These are phyloP conservation scores for Rhinogobius similis DNA, from an alignment of 2,113 vertebrate species.

Conservation along the genomic window DNA sequence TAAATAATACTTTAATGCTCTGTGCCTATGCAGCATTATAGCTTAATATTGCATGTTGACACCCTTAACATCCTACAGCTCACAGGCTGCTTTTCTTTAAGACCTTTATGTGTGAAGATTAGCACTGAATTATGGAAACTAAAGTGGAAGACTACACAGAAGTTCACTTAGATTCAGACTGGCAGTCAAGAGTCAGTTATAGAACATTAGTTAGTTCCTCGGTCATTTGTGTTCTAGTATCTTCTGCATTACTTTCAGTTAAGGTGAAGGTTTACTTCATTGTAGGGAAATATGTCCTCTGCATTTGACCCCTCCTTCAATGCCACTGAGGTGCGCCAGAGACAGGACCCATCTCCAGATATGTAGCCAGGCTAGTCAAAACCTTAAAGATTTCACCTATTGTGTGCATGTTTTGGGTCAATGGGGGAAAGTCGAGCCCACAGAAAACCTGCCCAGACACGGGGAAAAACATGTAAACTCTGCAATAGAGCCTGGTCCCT, in stretches of 20 bases:
- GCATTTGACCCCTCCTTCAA: slow-evolving; percentile 26
- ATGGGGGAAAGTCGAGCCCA: too few species aligned
- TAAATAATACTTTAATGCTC: background rate
- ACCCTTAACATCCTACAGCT: background rate
- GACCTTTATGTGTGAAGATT: slow-evolving; percentile 22
- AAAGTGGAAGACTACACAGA: slow-evolving; percentile 27
- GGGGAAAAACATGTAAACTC: too few species aligned
- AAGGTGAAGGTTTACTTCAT: background rate
- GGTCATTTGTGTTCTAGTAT: slow-evolving; percentile 42
- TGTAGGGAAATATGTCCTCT: too few species aligned
- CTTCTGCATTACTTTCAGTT: slow-evolving; percentile 29
- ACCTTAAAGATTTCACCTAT: too few species aligned
- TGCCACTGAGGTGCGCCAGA: too few species aligned
- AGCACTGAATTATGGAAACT: slow-evolving; percentile 38
- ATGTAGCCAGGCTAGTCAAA: too few species aligned
- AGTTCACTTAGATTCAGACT: slow-evolving; percentile 28
- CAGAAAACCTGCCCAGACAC: too few species aligned
- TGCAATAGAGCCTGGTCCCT: too few species aligned
- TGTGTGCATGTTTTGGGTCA: too few species aligned
- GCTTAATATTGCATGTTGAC: slow-evolving; percentile 1
- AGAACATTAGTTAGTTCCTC: slow-evolving; percentile 37
- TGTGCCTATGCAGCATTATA: background rate
- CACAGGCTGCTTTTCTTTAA: background rate
- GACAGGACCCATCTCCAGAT: too few species aligned
- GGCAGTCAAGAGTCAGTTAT: background rate